A percentile compares a stretch with the other conserved stretches of the same genome.
phyloP scores from a whole-genome alignment of 2,888 invertebrate genomes.

The Conomelus anceps region DNA sequence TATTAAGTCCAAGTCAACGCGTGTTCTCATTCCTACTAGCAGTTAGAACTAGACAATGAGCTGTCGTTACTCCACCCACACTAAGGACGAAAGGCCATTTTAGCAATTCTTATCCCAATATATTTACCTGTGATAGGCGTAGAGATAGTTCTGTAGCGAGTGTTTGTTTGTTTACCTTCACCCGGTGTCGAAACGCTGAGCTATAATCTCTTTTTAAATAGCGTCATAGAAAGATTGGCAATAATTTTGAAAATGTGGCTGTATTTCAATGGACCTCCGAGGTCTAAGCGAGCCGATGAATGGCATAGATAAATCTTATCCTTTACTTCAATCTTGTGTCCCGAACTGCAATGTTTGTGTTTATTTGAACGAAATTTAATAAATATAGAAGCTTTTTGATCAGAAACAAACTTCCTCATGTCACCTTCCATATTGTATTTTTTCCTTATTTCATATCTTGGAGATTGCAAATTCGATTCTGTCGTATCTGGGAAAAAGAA shows the following conservation, averaged over 20 bases:
- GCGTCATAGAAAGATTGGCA: background rate
- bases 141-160: background rate
- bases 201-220: background rate
- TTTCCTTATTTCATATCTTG: too few relatives aligned
- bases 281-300: background rate
- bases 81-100: background rate
- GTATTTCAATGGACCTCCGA: background rate
- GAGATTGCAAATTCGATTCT: too few relatives aligned
- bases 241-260: background rate
- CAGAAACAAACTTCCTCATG: background rate
- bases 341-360: background rate
- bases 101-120: background rate
- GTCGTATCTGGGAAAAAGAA: too few relatives aligned
- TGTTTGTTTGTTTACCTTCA: background rate
- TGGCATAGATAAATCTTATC: background rate
- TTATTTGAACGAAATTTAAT: background rate
- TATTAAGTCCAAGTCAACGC: background rate
- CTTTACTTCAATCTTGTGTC: background rate
- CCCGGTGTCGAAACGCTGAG: background rate
- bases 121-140: background rate
- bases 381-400: too few relatives aligned
- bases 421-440: background rate
- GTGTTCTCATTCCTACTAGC: background rate
- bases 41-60: background rate
- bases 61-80: background rate